A percentile compares a stretch with the other conserved stretches of the same genome.
Conservation (phyloP, 2,888 invertebrate genomes). For the Morpho helenor region DNA sequence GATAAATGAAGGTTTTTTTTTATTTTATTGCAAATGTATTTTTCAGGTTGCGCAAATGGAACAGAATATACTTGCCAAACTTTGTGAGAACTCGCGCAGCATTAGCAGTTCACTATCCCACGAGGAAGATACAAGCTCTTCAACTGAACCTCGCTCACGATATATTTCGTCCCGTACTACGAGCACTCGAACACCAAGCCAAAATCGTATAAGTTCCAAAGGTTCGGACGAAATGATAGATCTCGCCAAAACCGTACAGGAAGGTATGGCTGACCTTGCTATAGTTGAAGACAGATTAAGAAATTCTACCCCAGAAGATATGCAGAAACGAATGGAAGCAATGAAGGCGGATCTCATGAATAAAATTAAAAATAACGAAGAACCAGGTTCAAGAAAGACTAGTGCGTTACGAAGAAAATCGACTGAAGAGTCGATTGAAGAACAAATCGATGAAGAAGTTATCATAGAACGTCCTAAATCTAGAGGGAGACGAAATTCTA, state of each 20-base stretch:
- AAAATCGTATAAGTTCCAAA: slow-evolving; percentile 53
- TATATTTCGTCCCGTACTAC: slow-evolving; percentile 52
- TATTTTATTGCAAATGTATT: not conserved
- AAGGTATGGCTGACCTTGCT: slow-evolving; percentile 73
- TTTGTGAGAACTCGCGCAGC: slow-evolving; percentile 61
- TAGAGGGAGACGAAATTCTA: slow-evolving; percentile 57
- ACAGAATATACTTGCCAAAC: slow-evolving; percentile 51
- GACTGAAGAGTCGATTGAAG: slow-evolving; percentile 61
- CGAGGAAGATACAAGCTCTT: slow-evolving; percentile 62
- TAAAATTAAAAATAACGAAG: slow-evolving; percentile 60
- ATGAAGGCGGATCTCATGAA: slow-evolving; percentile 62
- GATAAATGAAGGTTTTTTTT: not conserved
- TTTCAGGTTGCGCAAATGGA: slow-evolving; percentile 43
- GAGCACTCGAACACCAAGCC: slow-evolving; percentile 50
- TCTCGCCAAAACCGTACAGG: slow-evolving; percentile 76
- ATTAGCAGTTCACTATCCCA: slow-evolving; percentile 61
- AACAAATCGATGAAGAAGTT: slow-evolving; percentile 43
- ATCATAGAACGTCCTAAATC: slow-evolving; percentile 55
- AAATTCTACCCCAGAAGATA: slow-evolving; percentile 44
- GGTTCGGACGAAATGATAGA: slow-evolving; percentile 66
- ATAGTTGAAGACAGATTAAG: slow-evolving; percentile 55
- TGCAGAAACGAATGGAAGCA: slow-evolving; percentile 58
- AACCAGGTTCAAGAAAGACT: slow-evolving; percentile 45
- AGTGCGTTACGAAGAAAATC: slow-evolving; percentile 54
- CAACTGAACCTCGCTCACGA: slow-evolving; percentile 54